A percentile compares a stretch with the other conserved stretches of the same genome.
These are phyloP conservation scores for Microctonus aethiopoides DNA, from an alignment of 2,888 invertebrate species.

Conservation along the genomic window DNA sequence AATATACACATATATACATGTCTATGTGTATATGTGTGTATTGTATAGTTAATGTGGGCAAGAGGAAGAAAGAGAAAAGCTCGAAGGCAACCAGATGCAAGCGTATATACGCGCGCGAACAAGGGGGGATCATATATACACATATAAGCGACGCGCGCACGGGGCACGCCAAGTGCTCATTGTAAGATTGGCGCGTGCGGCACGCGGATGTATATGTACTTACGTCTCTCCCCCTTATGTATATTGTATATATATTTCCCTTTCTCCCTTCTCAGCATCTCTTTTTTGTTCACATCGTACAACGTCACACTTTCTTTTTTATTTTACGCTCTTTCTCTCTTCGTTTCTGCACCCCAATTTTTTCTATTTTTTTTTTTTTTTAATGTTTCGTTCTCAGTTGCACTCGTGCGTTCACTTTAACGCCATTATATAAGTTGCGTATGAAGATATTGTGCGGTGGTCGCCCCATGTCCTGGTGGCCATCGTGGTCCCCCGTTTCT, in stretches of 20 bases:
- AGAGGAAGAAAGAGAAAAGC: constrained; percentile 36
- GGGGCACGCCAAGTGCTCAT: constrained; percentile 63
- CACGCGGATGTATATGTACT: constrained; percentile 59
- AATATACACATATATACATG: neutral
- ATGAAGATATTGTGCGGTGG: too few species aligned
- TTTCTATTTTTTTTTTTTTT: constrained; percentile 9
- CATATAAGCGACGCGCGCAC: constrained; percentile 38
- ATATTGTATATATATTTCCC: constrained; percentile 20
- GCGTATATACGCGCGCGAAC: constrained; percentile 40
- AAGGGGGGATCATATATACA: constrained; percentile 32
- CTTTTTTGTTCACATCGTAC: constrained; percentile 40
- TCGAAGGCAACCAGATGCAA: constrained; percentile 62
- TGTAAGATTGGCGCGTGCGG: constrained; percentile 67
- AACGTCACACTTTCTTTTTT: constrained; percentile 14
- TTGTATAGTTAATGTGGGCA: too few species aligned
- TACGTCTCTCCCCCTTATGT: constrained; percentile 35
- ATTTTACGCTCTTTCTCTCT: constrained; percentile 31
- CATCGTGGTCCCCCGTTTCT: constrained; percentile 37
- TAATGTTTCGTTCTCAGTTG: constrained; percentile 33
- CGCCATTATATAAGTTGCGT: constrained; percentile 18
- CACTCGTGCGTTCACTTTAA: constrained; percentile 31
- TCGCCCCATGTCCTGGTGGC: too few species aligned
- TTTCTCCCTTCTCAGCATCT: constrained; percentile 38
- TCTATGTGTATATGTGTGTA: neutral
- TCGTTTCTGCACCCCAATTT: too few species aligned